Evolutionary conservation across 2,888 invertebrate species (phyloP).

Genomic region (Euproctis similis): DNA sequence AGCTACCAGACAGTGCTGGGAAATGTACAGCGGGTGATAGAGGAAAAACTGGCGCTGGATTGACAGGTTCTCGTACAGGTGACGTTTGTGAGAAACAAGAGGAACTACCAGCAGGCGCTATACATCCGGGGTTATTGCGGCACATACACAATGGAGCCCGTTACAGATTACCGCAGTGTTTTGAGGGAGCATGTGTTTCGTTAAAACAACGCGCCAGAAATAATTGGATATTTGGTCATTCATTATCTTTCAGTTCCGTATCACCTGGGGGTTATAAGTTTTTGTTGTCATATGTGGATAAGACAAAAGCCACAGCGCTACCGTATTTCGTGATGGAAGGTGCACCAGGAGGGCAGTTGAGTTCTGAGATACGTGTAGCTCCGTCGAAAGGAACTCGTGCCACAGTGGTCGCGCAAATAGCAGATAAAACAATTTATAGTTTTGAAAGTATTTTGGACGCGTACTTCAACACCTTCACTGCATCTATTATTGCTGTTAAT

Average conservation of each 20-base stretch:
- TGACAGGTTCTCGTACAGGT: slow-evolving; percentile 56
- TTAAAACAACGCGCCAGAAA: slow-evolving; percentile 47
- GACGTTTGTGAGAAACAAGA: slow-evolving; percentile 31
- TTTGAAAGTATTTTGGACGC: slow-evolving; percentile 64
- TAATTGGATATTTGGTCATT: slow-evolving; percentile 62
- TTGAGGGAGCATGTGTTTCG: slow-evolving; percentile 59
- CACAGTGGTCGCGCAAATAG: slow-evolving; percentile 56
- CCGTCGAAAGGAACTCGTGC: slow-evolving; percentile 51
- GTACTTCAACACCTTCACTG: slow-evolving; percentile 51
- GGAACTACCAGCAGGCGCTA: slow-evolving; percentile 43
- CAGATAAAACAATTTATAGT: slow-evolving; percentile 55
- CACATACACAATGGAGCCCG: slow-evolving; percentile 63
- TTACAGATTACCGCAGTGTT: slow-evolving; percentile 62
- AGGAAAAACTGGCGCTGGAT: slow-evolving; percentile 66
- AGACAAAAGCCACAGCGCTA: slow-evolving; percentile 38
- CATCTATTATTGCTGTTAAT: slow-evolving; percentile 63
- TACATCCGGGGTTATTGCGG: slow-evolving; percentile 56
- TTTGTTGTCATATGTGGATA: slow-evolving; percentile 53
- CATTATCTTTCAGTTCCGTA: slow-evolving; percentile 62
- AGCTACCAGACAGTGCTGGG: slow-evolving; percentile 17
- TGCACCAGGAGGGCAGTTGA: slow-evolving; percentile 66
- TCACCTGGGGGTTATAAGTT: slow-evolving; percentile 66
- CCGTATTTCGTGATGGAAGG: slow-evolving; percentile 68
- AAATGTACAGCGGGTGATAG: slow-evolving; percentile 42
- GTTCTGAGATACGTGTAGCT: slow-evolving; percentile 58